Evolutionary conservation across 2,113 vertebrate genomes (phyloP).

Genomic region (Siphamia tubifer): DNA sequence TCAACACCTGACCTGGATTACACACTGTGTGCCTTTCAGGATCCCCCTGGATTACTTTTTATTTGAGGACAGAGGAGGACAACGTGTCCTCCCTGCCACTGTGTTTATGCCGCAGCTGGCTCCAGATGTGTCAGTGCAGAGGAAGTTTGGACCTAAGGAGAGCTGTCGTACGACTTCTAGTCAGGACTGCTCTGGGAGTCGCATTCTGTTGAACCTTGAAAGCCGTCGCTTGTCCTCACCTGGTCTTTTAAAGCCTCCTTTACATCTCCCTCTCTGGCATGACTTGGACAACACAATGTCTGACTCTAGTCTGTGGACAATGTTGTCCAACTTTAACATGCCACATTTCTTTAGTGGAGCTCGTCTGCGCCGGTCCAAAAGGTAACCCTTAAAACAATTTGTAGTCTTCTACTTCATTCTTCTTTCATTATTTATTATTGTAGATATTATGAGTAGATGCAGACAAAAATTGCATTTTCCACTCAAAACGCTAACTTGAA

Average conservation of each 20-base stretch:
- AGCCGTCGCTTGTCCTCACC: constrained; percentile 34
- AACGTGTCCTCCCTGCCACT: constrained; percentile 57
- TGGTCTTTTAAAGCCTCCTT: constrained; percentile 34
- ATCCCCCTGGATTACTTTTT: constrained; percentile 60
- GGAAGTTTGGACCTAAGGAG: constrained; percentile 42
- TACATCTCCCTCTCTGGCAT: constrained; percentile 60
- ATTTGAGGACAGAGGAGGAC: constrained; percentile 65
- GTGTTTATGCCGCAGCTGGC: constrained; percentile 73
- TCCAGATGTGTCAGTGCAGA: constrained; percentile 71
- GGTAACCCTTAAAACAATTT: constrained; percentile 76
- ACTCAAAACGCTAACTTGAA: not conserved
- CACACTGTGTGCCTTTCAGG: constrained; percentile 19
- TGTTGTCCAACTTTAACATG: constrained; percentile 90
- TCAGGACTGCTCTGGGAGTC: constrained; percentile 39
- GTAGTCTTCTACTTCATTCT: not conserved
- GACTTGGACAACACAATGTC: constrained; percentile 84
- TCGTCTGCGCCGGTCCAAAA: constrained; percentile 91
- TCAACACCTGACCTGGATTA: constrained; percentile 63
- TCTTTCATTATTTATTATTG: too few relatives aligned
- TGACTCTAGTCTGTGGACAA: constrained; percentile 88
- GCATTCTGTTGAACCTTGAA: constrained; percentile 17
- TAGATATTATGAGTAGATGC: not conserved
- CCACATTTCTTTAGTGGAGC: constrained; percentile 87
- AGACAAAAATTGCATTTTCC: not conserved
- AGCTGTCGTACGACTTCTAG: constrained; percentile 19